Evolutionary conservation across 2,888 invertebrate species (phyloP).

Genomic region (Epinotia brunnichana): DNA sequence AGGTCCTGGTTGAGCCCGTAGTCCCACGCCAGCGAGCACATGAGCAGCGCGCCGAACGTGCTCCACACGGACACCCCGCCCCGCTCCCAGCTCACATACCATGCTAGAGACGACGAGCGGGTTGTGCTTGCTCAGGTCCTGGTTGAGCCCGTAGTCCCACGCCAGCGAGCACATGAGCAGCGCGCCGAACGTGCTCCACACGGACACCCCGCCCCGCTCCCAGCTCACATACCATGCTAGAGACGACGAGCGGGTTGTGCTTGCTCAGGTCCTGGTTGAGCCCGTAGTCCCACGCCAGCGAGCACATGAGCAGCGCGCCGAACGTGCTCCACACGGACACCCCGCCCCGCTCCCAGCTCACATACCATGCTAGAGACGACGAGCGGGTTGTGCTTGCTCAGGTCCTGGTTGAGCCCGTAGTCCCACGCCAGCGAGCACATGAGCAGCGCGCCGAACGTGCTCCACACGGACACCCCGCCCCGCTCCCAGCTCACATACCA

Average conservation of each 20-base stretch:
- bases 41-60: neutral
- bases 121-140: constrained; percentile 87
- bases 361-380: too few species aligned
- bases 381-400: too few species aligned
- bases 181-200: constrained; percentile 99
- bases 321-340: too few species aligned
- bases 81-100: constrained; percentile 90
- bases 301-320: neutral
- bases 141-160: constrained; percentile 94
- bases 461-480: constrained; percentile 97
- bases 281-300: constrained; percentile 67
- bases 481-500: constrained; percentile 90
- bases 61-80: constrained; percentile 85
- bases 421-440: constrained; percentile 91
- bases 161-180: constrained; percentile 94
- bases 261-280: constrained; percentile 54
- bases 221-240: constrained; percentile 85
- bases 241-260: neutral
- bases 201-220: constrained; percentile 94
- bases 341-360: too few species aligned
- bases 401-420: neutral
- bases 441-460: constrained; percentile 97
- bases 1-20: neutral
- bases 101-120: constrained; percentile 88
- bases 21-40: neutral